Evolutionary conservation across 2,113 vertebrate species (phyloP).

Genomic region (Astur gentilis): DNA sequence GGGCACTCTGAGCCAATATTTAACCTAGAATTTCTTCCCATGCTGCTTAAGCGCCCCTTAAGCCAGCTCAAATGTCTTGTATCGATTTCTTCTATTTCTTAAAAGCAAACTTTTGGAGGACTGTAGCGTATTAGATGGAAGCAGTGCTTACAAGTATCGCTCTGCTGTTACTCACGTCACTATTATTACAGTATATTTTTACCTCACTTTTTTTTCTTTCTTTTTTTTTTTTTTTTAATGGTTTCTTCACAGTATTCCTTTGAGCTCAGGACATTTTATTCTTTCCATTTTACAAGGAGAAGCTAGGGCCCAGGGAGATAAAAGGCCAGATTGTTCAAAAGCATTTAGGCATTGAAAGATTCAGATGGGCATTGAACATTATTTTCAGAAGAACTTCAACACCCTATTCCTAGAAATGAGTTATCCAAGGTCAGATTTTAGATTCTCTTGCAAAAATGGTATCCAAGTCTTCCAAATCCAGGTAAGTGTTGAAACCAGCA

Average conservation of each 20-base stretch:
- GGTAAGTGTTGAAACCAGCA: background rate
- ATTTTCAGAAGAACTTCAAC: slow-evolving; percentile 30
- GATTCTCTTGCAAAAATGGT: background rate
- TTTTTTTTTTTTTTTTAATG: background rate
- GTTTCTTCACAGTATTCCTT: background rate
- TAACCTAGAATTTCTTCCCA: background rate
- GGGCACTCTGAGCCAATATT: background rate
- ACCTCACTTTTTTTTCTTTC: background rate
- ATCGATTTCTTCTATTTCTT: background rate
- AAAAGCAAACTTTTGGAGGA: background rate
- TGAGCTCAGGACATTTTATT: slow-evolving; percentile 10
- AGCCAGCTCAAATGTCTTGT: background rate
- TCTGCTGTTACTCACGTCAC: background rate
- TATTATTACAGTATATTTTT: background rate
- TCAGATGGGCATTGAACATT: background rate
- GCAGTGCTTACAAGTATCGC: background rate
- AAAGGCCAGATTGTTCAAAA: slow-evolving; percentile 43
- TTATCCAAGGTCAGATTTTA: background rate
- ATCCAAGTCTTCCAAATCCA: background rate
- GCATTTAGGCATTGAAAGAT: background rate
- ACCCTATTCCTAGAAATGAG: slow-evolving; percentile 12
- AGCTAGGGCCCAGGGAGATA: background rate
- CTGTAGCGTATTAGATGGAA: background rate
- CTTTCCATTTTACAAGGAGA: background rate
- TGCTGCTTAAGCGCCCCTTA: background rate